Evolutionary conservation across 2,797 vertebrate species (phyloP), one percentile per base, ranked within the genome.

Genomic region (Pitangus sulphuratus): DNA sequence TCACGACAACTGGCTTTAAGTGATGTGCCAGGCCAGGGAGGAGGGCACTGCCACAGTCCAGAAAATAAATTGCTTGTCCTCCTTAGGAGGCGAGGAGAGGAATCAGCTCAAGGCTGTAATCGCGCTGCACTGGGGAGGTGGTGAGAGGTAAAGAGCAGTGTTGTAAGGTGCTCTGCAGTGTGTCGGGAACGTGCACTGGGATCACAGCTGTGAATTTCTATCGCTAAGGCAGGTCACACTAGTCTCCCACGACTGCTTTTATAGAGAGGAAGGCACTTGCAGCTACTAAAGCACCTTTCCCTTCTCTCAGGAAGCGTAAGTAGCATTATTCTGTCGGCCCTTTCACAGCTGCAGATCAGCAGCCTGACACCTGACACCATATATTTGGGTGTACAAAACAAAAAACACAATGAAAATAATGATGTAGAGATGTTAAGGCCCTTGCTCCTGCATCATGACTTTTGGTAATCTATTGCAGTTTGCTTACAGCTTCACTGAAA

Each of bases 61-160:
- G 87, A 66, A 90, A 94, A 92, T 68, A 83, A 88, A 96, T 87
- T 60, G 37, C 81, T 66, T 74, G 45, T 80, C 53, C 82, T 74
- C 39, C 35, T 37, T 54, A 30, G 56, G 60, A 92, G 89, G 64
- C 30, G 28, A 64, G 84, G 68, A 86, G 42, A 89, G 48, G 48
- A 71, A 60, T 83, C 22, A 16, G 42, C 50, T 77, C 62, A 68
- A 24, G 81, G 78, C 61, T 85, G 48, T n/a, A 77, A 72, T 79
- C 85, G 40, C 0, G 0, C 15, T 6, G 2, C 47, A 14, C 44
- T 44, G 35, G 54, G 51, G 70, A 70, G 47, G 40, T 0, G 72
- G 68, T 28, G 64, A 56, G 83, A 75, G 70, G 88, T 48, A 71
- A 47, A 83, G 66, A 87, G 74, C 54, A 66, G 17, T 8, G 15